Percentiles rank a stretch among this genome's conserved stretches.
Conservation (phyloP, 2,888 invertebrate species). For the Esperia sulphurella region DNA sequence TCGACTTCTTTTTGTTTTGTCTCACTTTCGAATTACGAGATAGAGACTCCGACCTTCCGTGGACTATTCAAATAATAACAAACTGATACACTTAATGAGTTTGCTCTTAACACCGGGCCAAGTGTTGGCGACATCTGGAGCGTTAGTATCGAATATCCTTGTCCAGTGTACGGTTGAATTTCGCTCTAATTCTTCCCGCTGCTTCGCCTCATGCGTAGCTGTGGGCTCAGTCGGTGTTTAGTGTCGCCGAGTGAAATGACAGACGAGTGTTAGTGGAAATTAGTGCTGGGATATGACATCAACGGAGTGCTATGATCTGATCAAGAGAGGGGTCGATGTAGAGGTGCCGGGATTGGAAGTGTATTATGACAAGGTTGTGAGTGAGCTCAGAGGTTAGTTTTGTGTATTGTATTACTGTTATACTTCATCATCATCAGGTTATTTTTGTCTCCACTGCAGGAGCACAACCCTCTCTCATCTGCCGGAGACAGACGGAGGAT, state of each 20-base stretch:
- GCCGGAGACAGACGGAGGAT: no score
- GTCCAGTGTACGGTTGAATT: slow-evolving; percentile 61
- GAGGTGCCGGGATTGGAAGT: slow-evolving; percentile 75
- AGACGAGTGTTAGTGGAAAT: neutral
- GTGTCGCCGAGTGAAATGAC: slow-evolving; percentile 2
- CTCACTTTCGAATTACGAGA: no score
- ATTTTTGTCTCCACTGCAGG: no score
- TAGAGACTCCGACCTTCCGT: no score
- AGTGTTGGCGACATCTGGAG: slow-evolving; percentile 67
- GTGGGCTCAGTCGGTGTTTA: slow-evolving; percentile 23
- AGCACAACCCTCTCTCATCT: no score
- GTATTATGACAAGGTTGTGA: slow-evolving; percentile 80
- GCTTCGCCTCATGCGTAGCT: slow-evolving; percentile 40
- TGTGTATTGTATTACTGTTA: no score
- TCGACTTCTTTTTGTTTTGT: no score
- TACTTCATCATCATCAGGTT: no score
- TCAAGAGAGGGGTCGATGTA: slow-evolving; percentile 69
- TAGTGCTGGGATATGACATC: slow-evolving; percentile 59
- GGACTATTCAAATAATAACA: no score
- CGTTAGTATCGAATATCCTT: slow-evolving; percentile 73
- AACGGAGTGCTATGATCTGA: slow-evolving; percentile 73
- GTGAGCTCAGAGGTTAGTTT: slow-evolving; percentile 79
- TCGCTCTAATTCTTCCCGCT: slow-evolving; percentile 73
- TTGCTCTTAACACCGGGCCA: slow-evolving; percentile 49
- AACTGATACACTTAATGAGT: slow-evolving; percentile 20